Evolutionary conservation across 2,113 vertebrate species (phyloP).

Genomic region (Anser brachyrhynchus): DNA sequence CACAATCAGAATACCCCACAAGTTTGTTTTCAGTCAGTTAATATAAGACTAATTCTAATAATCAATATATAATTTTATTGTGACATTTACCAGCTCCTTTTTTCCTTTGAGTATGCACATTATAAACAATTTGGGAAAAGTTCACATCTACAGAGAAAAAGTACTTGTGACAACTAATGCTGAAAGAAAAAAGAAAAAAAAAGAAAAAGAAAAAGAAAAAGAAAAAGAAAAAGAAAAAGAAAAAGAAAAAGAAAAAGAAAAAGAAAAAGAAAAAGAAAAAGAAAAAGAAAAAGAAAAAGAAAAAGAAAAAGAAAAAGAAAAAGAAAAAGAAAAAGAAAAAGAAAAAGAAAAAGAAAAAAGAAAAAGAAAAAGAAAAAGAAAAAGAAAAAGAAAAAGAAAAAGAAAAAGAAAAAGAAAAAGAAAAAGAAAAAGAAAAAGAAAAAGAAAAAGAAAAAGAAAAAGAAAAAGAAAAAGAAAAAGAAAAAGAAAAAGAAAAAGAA

Average conservation of each 20-base stretch:
- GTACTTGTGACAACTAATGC: background rate
- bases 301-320: background rate
- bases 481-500: background rate
- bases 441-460: background rate
- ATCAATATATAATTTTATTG: background rate
- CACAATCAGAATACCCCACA: background rate
- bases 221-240: background rate
- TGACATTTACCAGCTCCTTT: background rate
- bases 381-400: background rate
- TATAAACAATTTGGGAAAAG: background rate
- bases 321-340: background rate
- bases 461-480: background rate
- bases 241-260: background rate
- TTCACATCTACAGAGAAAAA: background rate
- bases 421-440: background rate
- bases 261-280: background rate
- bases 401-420: background rate
- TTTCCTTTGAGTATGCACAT: background rate
- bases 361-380: background rate
- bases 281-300: background rate
- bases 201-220: background rate
- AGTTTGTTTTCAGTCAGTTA: background rate
- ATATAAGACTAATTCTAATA: background rate
- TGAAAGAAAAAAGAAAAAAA: background rate
- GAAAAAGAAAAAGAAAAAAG: background rate